Base-by-base conservation (phyloP, 2,888 invertebrate species). In the Malthinus flaveolus region DNA sequence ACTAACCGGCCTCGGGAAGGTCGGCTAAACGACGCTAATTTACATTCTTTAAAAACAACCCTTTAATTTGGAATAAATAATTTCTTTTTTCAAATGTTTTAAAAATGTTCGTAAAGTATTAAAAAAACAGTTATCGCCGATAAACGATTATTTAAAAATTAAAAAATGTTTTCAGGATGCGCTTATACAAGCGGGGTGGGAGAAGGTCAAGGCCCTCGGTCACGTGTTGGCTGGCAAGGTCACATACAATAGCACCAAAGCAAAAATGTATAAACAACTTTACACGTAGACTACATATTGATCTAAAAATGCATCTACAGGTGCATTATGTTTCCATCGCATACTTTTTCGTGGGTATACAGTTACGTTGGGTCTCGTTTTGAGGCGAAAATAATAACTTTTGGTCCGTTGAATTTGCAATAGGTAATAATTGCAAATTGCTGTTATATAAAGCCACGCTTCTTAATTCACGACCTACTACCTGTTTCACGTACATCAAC, bases 201-300 rank as follows among this genome's bases (percentile, higher is more conserved):
- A 60, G 71, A 81, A 82, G 82, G 82, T 82, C 82, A 82, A 83
- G 82, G 83, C 82, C 82, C 81, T 80, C 72, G 74, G 78, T 82
- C 82, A 82, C 82, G 81, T 82, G 82, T 76, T 77, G 76, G 72
- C 73, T 74, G 78, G 78, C 82, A 83, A 83, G 82, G 83, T 82
- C 82, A 76, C 68, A 68, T 66, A 67, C 71, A 71, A 71, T 70
- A 68, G 70, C 71, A 71, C 53, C 63, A 51, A 42, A 50, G 23
- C 35, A 39, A 37, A 55, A 59, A 58, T 52, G 48, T 54, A 59
- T 50, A 59, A 59, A 59, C 51, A 62, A 55, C 48, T 48, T 34
- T 23, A 13, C 23, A 48, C 48, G 23, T 13, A 42, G 39, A 23
- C 39, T 23, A 42, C 56, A 31, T 37, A 42, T 34, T 47, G 50